phyloP scores from a whole-genome alignment of 2,797 vertebrate genomes.

The Coregonus suidteri region DNA sequence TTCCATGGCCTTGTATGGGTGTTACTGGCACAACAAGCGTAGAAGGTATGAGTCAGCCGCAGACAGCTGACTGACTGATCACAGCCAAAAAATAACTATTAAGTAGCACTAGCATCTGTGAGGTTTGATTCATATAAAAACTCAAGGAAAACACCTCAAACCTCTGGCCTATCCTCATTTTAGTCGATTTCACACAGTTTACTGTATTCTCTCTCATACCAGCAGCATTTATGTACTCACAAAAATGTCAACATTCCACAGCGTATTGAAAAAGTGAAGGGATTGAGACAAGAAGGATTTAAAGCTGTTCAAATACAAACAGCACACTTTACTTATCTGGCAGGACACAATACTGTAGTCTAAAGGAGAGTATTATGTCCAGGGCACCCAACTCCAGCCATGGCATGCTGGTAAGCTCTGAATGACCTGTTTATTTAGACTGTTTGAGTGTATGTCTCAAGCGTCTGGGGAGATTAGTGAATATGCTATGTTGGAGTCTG shows the following conservation, averaged over 20 bases:
- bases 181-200: background rate
- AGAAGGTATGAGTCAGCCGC: background rate
- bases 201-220: slow-evolving; percentile 13
- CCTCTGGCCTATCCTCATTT: background rate
- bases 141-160: slow-evolving; percentile 4
- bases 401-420: slow-evolving; percentile 43
- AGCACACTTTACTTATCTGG: background rate
- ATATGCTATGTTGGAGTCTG: slow-evolving; percentile 49
- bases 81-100: background rate
- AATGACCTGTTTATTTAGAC: slow-evolving; percentile 74
- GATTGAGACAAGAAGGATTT: slow-evolving; percentile 49
- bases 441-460: slow-evolving; percentile 53
- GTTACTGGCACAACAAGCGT: background rate
- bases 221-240: slow-evolving; percentile 46
- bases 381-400: slow-evolving; percentile 28
- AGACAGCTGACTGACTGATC: background rate
- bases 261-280: slow-evolving; percentile 42
- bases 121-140: background rate
- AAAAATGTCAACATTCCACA: slow-evolving; percentile 54
- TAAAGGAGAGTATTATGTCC: slow-evolving; percentile 47
- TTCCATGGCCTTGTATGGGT: background rate
- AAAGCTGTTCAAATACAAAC: slow-evolving; percentile 49
- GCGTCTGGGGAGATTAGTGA: slow-evolving; percentile 57
- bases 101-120: background rate
- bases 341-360: slow-evolving; percentile 31